A percentile compares a stretch with the other conserved stretches of the same genome.
Evolutionary conservation across 2,888 invertebrate genomes (phyloP).

Genomic region (Rapana venosa): DNA sequence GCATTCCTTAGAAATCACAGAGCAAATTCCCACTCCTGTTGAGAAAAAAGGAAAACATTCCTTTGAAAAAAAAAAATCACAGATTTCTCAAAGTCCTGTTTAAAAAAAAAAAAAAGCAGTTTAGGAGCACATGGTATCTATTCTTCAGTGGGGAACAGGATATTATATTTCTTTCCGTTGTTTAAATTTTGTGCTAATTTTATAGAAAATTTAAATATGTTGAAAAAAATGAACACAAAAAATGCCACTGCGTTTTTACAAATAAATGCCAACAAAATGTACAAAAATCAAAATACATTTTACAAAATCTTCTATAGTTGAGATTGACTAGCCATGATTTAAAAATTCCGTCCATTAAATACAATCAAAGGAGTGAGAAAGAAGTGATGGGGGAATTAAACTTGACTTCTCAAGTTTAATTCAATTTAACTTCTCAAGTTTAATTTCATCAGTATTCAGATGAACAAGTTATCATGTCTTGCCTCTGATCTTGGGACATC

Average conservation of each 20-base stretch:
- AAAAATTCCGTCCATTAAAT: not conserved
- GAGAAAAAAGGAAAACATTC: no score
- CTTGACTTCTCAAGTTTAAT: not conserved
- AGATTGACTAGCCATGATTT: no score
- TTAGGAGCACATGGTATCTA: no score
- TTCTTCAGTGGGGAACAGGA: no score
- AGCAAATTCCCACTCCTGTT: not conserved
- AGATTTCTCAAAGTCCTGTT: not conserved
- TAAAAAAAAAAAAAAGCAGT: not conserved
- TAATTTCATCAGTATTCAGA: not conserved
- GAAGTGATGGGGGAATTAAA: not conserved
- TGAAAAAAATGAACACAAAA: no score
- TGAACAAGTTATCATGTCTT: not conserved
- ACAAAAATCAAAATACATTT: no score
- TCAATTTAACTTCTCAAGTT: not conserved
- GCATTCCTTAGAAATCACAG: conserved; percentile 3
- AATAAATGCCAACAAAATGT: no score
- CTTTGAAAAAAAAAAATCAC: not conserved
- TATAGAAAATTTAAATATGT: no score
- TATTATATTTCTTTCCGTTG: no score
- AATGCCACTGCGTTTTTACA: no score
- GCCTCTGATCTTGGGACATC: not conserved
- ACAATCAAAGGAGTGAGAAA: not conserved
- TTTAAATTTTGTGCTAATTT: no score
- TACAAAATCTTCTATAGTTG: no score